Percentiles rank a stretch among this genome's conserved stretches.
Conservation (phyloP, 2,797 vertebrate genomes). For the Phrynocephalus vlangalii region DNA sequence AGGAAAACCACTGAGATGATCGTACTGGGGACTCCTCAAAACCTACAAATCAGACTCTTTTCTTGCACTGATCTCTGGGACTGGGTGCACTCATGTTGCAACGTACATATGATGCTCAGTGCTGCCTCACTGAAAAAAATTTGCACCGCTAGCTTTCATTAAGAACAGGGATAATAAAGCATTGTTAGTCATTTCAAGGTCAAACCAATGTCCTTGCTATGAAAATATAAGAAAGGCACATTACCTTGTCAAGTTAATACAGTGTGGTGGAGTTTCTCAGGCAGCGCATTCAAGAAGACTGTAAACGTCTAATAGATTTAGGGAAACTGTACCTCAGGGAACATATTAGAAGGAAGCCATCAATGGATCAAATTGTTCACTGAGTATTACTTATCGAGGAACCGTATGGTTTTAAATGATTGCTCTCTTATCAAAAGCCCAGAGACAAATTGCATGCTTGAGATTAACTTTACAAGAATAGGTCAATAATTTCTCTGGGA, state of each 20-base stretch:
- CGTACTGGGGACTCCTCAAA: not conserved
- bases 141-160: constrained; percentile 37
- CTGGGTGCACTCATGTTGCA: not conserved
- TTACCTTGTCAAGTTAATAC: constrained; percentile 79
- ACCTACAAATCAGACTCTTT: not conserved
- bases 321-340: constrained; percentile 77
- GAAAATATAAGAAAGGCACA: constrained; percentile 74
- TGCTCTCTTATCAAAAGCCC: constrained; percentile 65
- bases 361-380: constrained; percentile 77
- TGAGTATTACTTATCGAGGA: constrained; percentile 67
- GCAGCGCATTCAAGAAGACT: constrained; percentile 73
- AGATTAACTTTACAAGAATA: constrained; percentile 58
- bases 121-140: not conserved
- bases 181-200: constrained; percentile 77
- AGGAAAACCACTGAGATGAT: not conserved
- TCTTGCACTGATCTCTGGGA: not conserved
- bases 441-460: constrained; percentile 70
- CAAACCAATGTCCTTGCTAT: constrained; percentile 69
- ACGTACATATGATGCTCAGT: constrained; percentile 1
- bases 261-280: constrained; percentile 77
- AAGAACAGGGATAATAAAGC: constrained; percentile 66
- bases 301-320: constrained; percentile 80
- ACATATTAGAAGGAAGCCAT: constrained; percentile 68
- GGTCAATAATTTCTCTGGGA: constrained; percentile 64
- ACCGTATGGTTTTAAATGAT: constrained; percentile 65